Evolutionary conservation across 1,140 invertebrate genomes (phyloP).

Genomic region (Berghia stephanieae): DNA sequence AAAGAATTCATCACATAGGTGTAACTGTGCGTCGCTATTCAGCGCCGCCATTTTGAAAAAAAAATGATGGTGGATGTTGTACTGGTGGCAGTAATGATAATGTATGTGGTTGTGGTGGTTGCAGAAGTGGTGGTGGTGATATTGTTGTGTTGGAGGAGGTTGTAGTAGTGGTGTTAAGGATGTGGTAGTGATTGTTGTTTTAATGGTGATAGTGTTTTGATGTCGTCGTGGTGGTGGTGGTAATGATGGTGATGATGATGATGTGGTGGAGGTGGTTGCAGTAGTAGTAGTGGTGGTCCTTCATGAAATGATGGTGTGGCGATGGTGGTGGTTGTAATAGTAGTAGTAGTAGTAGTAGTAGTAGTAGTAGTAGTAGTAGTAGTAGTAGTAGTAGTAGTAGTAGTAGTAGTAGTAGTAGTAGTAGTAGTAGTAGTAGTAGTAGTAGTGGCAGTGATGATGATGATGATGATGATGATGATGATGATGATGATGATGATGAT

Average conservation of each 20-base stretch:
- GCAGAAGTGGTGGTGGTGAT: too few relatives aligned
- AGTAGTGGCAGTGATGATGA: slow-evolving; percentile 8
- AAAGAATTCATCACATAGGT: too few relatives aligned
- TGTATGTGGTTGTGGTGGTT: too few relatives aligned
- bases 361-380: not conserved
- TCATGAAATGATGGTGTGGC: not conserved
- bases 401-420: not conserved
- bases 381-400: not conserved
- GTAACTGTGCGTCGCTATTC: too few relatives aligned
- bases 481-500: slow-evolving; percentile 31
- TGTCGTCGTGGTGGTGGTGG: not conserved
- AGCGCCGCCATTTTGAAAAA: too few relatives aligned
- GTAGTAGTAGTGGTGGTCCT: too few relatives aligned
- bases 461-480: slow-evolving; percentile 31
- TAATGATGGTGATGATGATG: not conserved
- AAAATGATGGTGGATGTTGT: not conserved
- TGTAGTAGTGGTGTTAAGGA: too few relatives aligned
- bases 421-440: not conserved
- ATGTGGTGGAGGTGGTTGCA: too few relatives aligned
- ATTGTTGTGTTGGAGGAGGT: too few relatives aligned
- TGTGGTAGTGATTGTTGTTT: too few relatives aligned
- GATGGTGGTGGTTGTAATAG: not conserved
- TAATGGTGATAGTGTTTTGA: too few relatives aligned
- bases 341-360: not conserved
- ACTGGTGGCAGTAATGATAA: not conserved